Evolutionary conservation across 2,797 vertebrate genomes (phyloP), one percentile per base, ranked within the genome.

Genomic region (Artibeus jamaicensis): DNA sequence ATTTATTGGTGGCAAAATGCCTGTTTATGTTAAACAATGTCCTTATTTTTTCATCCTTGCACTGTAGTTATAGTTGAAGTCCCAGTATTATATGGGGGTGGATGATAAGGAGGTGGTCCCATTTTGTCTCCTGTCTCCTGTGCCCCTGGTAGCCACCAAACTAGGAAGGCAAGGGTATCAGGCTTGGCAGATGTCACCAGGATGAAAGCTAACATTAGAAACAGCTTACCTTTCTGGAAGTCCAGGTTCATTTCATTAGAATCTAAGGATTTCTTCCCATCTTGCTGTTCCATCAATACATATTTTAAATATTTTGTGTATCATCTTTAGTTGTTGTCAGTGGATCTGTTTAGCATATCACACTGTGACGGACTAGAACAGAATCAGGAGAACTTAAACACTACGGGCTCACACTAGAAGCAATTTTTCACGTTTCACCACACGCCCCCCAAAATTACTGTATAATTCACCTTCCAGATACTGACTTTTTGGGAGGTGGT

Each of bases 291-390:
- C 19, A 16, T 59, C 26, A 9, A 9, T 53, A 26, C 4, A 5
- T 53, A 55, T 53, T 67, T 48, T 44, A 87, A 70, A 32, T 57
- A 44, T 21, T 7, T 46, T 44, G n/a, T 11, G 10, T 39, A 62
- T 78, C 11, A 34, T 59, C 16, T 62, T 68, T 46, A 59, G 55
- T 86, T 84, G 46, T 81, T 88, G 11, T 81, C 29, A 68, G 37
- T 53, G 10, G 24, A 18, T 67, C 2, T 26, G 68, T 22, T 73
- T 78, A 74, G 32, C 22, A 22, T 44, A n/a, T 37, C 24, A 91
- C 29, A 57, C 55, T 73, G 24, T 62, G 39, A 74, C 42, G 59
- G 5, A 44, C 8, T 81, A 32, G 65, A 53, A 91, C 1, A 53
- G 14, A 68, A 26, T 50, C n/a, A 19, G 32, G 29, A 22, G 59